Evolutionary conservation across 2,797 vertebrate species (phyloP), one percentile per base, ranked within the genome.

Genomic region (Sebastolobus alascanus): DNA sequence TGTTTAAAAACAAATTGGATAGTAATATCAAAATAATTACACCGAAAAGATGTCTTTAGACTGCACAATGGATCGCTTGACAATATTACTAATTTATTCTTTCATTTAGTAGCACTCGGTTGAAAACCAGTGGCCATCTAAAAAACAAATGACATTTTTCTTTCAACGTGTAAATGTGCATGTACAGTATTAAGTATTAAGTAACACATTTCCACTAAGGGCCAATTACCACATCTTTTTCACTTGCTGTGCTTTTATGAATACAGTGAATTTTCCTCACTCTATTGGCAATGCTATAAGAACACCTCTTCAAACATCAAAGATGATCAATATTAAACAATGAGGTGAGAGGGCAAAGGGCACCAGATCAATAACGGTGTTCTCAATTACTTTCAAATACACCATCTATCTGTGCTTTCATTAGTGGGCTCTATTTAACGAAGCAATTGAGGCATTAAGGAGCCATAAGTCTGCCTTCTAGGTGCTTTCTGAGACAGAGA

Each of bases 291-390:
- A 5, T 33, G 54, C 67, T 27, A 43, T 80, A 8, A 83, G 13
- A 56, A 33, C 18, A 40, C 33, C 31, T 73, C 50, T 68, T 76
- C 64, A 80, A 38, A 74, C 65, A 46, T 67, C 59, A 75, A 31
- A 9, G 40, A 52, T 54, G 5, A 83, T 85, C 74, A 54, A 70
- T 89, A 66, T 52, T 11, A 27, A 74, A 68, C 72, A 77, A 75
- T 78, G 35, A 73, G 61, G 14, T 20, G 55, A 79, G n/a, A 72
- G 75, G 68, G 4, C 68, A 85, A 69, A 77, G 67, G 73, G 79
- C 76, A 68, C 3, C 9, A 8, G 54, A 84, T 84, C 88, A 75
- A 90, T 82, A 75, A 43, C n/a, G 18, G 33, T 22, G 59, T 68
- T 67, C 54, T 68, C 59, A 16, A 60, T 79, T 76, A 71, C 37